Evolutionary conservation across 2,888 invertebrate species (phyloP).

Genomic region (Cryptocephalus moraei): DNA sequence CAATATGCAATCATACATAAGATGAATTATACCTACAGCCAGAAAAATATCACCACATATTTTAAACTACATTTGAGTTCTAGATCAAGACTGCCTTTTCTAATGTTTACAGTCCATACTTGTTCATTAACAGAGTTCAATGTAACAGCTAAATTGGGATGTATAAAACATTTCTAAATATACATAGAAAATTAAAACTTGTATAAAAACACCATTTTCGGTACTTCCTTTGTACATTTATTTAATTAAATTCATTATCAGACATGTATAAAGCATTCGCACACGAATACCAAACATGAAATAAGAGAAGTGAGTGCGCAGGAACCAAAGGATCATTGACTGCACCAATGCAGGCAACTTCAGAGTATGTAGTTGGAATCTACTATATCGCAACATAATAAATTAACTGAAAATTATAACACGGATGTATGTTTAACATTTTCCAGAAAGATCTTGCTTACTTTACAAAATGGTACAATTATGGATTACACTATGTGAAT

Average conservation of each 20-base stretch:
- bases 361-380: slow-evolving; percentile 20
- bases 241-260: slow-evolving; percentile 42
- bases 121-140: slow-evolving; percentile 32
- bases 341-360: slow-evolving; percentile 24
- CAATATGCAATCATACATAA: slow-evolving; percentile 41
- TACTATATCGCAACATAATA: slow-evolving; percentile 19
- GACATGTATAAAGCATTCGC: slow-evolving; percentile 48
- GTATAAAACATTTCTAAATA: slow-evolving; percentile 34
- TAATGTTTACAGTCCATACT: slow-evolving; percentile 28
- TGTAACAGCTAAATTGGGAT: slow-evolving; percentile 32
- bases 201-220: slow-evolving; percentile 41
- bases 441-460: slow-evolving; percentile 40
- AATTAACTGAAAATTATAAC: slow-evolving; percentile 36
- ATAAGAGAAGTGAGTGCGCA: slow-evolving; percentile 36
- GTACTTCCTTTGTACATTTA: slow-evolving; percentile 46
- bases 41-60: slow-evolving; percentile 43
- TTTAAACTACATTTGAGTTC: slow-evolving; percentile 41
- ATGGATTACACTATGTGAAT: slow-evolving; percentile 37
- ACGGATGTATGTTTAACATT: slow-evolving; percentile 41
- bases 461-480: slow-evolving; percentile 42
- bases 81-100: slow-evolving; percentile 36
- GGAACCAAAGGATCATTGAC: slow-evolving; percentile 18
- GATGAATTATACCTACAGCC: slow-evolving; percentile 42
- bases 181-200: slow-evolving; percentile 40
- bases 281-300: slow-evolving; percentile 44